Conservation (phyloP, 2,888 invertebrate species). For the Tanytarsus gracilentus region DNA sequence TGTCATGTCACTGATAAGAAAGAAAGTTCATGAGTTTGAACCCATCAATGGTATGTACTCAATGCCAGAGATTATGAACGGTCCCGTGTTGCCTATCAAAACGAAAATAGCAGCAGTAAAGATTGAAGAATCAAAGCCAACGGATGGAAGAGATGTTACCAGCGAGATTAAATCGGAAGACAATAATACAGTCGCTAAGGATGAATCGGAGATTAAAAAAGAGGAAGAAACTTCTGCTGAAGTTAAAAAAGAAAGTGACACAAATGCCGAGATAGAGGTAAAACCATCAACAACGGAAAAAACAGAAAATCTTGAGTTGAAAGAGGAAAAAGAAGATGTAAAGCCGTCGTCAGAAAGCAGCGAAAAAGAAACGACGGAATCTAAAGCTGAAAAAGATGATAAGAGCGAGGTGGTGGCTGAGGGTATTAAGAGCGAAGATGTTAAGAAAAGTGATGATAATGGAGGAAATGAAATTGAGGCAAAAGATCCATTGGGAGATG, state of each 20-base stretch:
- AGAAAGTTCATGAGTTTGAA: constrained; percentile 99
- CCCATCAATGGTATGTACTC: constrained; percentile 96
- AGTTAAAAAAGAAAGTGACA: constrained; percentile 19
- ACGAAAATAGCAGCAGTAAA: constrained; percentile 28
- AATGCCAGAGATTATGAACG: constrained; percentile 89
- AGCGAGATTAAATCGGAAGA: constrained; percentile 33
- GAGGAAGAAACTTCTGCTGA: background rate
- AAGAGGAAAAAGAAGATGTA: constrained; percentile 35
- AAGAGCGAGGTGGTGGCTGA: background rate
- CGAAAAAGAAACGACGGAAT: too few species aligned
- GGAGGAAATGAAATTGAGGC: background rate
- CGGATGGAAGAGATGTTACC: constrained; percentile 24
- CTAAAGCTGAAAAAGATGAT: background rate
- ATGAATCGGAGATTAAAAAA: constrained; percentile 32
- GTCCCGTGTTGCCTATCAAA: constrained; percentile 44
- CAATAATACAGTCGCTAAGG: constrained; percentile 26
- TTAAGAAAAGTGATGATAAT: background rate
- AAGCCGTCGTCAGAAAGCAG: constrained; percentile 32
- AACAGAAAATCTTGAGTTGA: constrained; percentile 32
- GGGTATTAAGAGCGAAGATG: too few species aligned
- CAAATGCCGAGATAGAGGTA: constrained; percentile 31
- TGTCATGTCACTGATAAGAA: constrained; percentile 97
- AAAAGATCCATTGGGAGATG: background rate
- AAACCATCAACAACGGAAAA: constrained; percentile 26
- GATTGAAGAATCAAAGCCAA: constrained; percentile 36